Percentiles rank a stretch among this genome's conserved stretches.
Evolutionary conservation across 2,113 vertebrate species (phyloP).

Genomic region (Coryphaenoides rupestris): DNA sequence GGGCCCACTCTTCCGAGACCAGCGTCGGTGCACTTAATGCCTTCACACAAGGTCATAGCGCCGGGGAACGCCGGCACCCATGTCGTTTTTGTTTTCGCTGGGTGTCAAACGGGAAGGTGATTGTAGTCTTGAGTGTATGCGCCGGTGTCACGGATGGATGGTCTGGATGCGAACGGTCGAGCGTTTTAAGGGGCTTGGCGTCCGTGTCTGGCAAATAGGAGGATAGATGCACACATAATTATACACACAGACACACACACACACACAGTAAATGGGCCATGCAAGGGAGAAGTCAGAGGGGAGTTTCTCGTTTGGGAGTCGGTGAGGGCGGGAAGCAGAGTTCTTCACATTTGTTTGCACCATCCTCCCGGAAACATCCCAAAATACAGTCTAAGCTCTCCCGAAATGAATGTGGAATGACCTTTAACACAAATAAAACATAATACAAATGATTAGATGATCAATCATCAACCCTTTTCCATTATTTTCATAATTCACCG

Average conservation of each 20-base stretch:
- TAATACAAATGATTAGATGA: too few relatives aligned
- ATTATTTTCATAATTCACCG: too few relatives aligned
- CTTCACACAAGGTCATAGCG: conserved; percentile 39
- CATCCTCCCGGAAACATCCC: too few relatives aligned
- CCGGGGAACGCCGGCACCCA: neutral
- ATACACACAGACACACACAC: neutral
- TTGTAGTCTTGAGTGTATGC: conserved; percentile 35
- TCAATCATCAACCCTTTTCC: too few relatives aligned
- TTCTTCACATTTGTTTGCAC: too few relatives aligned
- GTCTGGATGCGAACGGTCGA: conserved; percentile 30
- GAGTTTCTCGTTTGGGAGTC: conserved; percentile 50
- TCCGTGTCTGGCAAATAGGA: conserved; percentile 39
- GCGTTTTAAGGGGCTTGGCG: conserved; percentile 31
- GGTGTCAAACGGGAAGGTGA: conserved; percentile 16
- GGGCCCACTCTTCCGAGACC: too few relatives aligned
- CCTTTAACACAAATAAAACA: too few relatives aligned
- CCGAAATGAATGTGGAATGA: too few relatives aligned
- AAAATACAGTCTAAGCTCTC: too few relatives aligned
- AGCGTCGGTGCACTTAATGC: too few relatives aligned
- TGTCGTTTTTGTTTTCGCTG: too few relatives aligned
- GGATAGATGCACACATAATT: neutral
- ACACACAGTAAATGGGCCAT: conserved; percentile 44
- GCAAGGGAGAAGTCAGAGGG: conserved; percentile 40
- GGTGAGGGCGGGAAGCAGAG: too few relatives aligned
- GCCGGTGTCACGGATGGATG: conserved; percentile 45